phyloP scores from a whole-genome alignment of 2,888 invertebrate genomes.

The Erebia epiphron region DNA sequence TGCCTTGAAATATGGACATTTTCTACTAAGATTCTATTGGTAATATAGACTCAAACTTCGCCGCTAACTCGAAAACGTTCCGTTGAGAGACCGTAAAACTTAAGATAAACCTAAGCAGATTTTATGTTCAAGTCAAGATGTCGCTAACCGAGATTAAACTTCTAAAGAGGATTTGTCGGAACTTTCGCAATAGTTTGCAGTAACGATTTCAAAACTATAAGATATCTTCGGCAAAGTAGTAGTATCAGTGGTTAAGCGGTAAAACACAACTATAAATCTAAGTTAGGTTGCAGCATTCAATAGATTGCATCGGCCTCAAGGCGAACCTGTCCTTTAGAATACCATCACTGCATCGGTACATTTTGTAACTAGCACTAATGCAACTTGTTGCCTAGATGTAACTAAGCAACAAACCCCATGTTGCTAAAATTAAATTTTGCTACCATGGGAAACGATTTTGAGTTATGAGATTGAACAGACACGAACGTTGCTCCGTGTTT shows the following conservation, averaged over 20 bases:
- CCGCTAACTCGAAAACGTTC: slow-evolving; percentile 6
- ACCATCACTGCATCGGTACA: slow-evolving; percentile 43
- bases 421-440: slow-evolving; percentile 21
- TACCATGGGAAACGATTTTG: background rate
- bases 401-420: slow-evolving; percentile 28
- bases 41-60: slow-evolving; percentile 11
- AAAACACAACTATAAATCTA: slow-evolving; percentile 41
- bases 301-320: slow-evolving; percentile 45
- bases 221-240: slow-evolving; percentile 25
- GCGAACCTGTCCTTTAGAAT: slow-evolving; percentile 45
- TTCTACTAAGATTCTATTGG: background rate
- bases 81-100: background rate
- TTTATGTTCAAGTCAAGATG: slow-evolving; percentile 23
- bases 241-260: slow-evolving; percentile 21
- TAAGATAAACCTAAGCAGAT: slow-evolving; percentile 9
- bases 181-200: slow-evolving; percentile 25
- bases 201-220: slow-evolving; percentile 28
- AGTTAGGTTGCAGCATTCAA: slow-evolving; percentile 43
- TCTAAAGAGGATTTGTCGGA: slow-evolving; percentile 21
- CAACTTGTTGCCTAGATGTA: slow-evolving; percentile 26
- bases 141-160: slow-evolving; percentile 21
- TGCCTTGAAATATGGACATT: too few relatives aligned
- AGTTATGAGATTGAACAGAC: background rate
- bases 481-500: background rate
- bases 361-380: slow-evolving; percentile 36